Conservation (phyloP, 1,140 invertebrate genomes). For the Drosophila sulfurigaster region DNA sequence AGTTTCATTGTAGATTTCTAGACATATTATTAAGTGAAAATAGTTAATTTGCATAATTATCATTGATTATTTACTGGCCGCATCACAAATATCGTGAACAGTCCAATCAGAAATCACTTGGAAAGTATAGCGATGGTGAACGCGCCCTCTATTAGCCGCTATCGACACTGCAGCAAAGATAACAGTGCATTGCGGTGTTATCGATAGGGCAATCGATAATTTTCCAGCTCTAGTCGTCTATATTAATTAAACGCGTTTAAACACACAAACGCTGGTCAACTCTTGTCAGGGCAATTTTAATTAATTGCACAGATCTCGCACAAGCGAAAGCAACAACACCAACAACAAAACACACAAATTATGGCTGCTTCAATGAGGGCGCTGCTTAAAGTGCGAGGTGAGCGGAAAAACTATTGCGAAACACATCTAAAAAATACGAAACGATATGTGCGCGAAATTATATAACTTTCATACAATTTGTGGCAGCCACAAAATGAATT, state of each 20-base stretch:
- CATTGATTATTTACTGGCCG: too few relatives aligned
- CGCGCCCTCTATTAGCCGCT: not conserved
- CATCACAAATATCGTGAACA: too few relatives aligned
- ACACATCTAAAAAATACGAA: slow-evolving; percentile 45
- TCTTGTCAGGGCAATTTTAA: slow-evolving; percentile 32
- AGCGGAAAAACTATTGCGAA: slow-evolving; percentile 66
- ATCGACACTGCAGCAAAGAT: slow-evolving; percentile 3
- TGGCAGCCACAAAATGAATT: slow-evolving; percentile 34
- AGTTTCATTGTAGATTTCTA: too few relatives aligned
- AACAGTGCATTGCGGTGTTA: not conserved
- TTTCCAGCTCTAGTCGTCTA: slow-evolving; percentile 53
- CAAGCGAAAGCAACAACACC: slow-evolving; percentile 66
- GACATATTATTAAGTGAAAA: too few relatives aligned
- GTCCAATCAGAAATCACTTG: too few relatives aligned
- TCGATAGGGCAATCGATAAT: slow-evolving; percentile 33
- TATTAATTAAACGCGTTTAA: slow-evolving; percentile 78
- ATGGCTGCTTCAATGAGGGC: slow-evolving; percentile 83
- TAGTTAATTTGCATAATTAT: too few relatives aligned
- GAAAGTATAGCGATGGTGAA: too few relatives aligned
- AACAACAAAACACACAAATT: slow-evolving; percentile 33
- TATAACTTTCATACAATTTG: slow-evolving; percentile 70
- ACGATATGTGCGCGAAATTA: slow-evolving; percentile 57
- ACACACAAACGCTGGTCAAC: slow-evolving; percentile 55
- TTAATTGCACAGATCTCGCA: slow-evolving; percentile 64
- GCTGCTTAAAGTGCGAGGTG: slow-evolving; percentile 80